These are phyloP conservation scores for Cynaeus angustus DNA, from an alignment of 2,888 invertebrate genomes.

Conservation along the genomic window DNA sequence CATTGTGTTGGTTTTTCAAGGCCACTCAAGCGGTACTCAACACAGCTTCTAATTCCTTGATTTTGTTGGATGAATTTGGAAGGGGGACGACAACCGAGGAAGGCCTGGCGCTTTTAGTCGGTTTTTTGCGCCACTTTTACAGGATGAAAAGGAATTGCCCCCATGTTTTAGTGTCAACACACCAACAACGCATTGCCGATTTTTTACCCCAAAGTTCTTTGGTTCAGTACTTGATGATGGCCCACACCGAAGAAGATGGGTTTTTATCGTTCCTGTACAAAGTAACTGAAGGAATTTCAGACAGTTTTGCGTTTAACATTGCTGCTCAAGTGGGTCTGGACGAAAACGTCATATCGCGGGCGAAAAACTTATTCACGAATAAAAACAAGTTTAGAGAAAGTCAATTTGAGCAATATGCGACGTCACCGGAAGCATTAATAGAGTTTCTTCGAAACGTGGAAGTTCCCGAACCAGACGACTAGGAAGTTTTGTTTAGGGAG, in stretches of 20 bases:
- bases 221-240: conserved; percentile 65
- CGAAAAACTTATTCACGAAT: conserved; percentile 70
- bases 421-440: neutral
- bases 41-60: conserved; percentile 79
- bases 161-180: conserved; percentile 85
- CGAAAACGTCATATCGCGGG: conserved; percentile 73
- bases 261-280: conserved; percentile 81
- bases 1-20: too few species aligned
- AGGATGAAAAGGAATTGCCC: conserved; percentile 76
- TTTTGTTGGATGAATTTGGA: conserved; percentile 93
- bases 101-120: conserved; percentile 82
- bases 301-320: conserved; percentile 80
- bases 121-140: conserved; percentile 81
- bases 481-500: conserved; percentile 72
- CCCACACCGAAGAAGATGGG: conserved; percentile 64
- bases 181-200: conserved; percentile 80
- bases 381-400: neutral
- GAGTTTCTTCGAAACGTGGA: conserved; percentile 18
- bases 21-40: conserved; percentile 82
- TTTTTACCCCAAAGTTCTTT: conserved; percentile 74
- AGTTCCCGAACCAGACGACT: conserved; percentile 57
- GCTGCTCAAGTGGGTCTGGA: conserved; percentile 78
- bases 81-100: conserved; percentile 86
- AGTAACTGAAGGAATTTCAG: conserved; percentile 76
- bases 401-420: neutral